phyloP scores from a whole-genome alignment of 2,888 invertebrate species.

The Pyrgus malvae region DNA sequence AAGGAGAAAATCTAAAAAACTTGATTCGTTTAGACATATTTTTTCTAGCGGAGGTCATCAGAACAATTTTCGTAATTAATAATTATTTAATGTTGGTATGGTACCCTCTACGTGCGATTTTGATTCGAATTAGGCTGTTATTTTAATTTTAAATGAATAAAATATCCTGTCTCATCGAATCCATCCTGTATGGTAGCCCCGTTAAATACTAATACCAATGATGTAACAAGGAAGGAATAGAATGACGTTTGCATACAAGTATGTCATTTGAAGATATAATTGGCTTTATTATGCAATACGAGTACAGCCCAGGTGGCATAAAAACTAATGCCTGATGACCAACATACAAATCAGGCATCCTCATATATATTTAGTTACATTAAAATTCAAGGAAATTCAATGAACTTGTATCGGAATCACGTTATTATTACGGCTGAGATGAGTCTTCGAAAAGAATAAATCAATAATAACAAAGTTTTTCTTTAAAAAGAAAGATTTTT shows the following conservation, averaged over 20 bases:
- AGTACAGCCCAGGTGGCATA: slow-evolving; percentile 43
- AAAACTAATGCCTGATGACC: slow-evolving; percentile 44
- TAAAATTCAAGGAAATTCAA: slow-evolving; percentile 59
- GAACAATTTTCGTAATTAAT: too few relatives aligned
- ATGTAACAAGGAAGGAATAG: slow-evolving; percentile 14
- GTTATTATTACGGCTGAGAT: slow-evolving; percentile 1
- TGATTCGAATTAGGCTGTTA: too few relatives aligned
- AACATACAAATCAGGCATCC: slow-evolving; percentile 44
- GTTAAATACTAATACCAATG: slow-evolving; percentile 1
- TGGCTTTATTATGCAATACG: slow-evolving; percentile 47
- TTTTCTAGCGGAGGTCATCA: too few relatives aligned
- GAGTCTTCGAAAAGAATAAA: slow-evolving; percentile 18
- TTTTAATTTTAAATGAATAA: too few relatives aligned
- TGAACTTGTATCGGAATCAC: slow-evolving; percentile 42
- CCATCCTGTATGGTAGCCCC: neutral
- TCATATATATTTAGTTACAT: slow-evolving; percentile 38
- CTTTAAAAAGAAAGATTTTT: neutral
- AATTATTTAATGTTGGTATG: too few relatives aligned
- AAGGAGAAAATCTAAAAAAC: too few relatives aligned
- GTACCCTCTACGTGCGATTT: too few relatives aligned
- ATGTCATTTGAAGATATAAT: slow-evolving; percentile 21
- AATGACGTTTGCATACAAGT: slow-evolving; percentile 19
- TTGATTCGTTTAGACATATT: too few relatives aligned
- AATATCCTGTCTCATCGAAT: neutral
- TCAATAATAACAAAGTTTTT: neutral